Base-by-base conservation (phyloP, 2,797 vertebrate genomes). In the Eurystomus glaucurus region DNA sequence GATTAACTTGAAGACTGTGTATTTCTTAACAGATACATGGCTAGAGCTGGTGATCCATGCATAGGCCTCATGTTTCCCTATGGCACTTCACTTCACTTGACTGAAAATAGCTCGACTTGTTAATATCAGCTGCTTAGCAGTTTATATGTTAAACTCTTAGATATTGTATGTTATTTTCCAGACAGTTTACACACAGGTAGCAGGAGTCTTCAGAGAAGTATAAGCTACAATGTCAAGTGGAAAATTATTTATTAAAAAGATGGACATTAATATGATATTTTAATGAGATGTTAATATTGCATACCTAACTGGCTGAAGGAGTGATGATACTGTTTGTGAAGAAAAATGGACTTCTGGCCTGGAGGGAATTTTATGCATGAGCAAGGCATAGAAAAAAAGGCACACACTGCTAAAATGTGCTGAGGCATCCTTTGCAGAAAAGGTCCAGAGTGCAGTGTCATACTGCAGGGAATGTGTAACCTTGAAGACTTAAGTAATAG, bases 161-260 rank as follows among this genome's bases (percentile, higher is more conserved):
- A 50, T 31, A 45, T 31, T 35, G 5, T 22, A 23, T 31, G 14
- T 14, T 84, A 41, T 76, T 93, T 71, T 75, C 3, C 2, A 85
- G 68, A 57, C 10, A 82, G 54, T 68, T 45, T 79, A 74, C 74
- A 74, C 9, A 43, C 19, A 55, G 26, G 23, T 50, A 50, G 18
- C 23, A 57, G 31, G 29, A 50, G 6, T 52, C 75, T 66, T 80
- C 60, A 85, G 54, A 82, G 48, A 77, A 70, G 15, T 43, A 31
- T 35, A 65, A 79, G 16, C 41, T 43, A 54, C 16, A 25, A 11
- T 43, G 43, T 70, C 72, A 90, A 80, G 71, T 66, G 9, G 35
- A 37, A 83, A 94, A 77, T 21, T 65, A 58, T 68, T 81, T 87
- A 52, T 76, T 80, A 66, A 86, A 75, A 18, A 71, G 28, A 55